Conservation (phyloP, 2,113 vertebrate genomes). For the Chinchilla lanigera region DNA sequence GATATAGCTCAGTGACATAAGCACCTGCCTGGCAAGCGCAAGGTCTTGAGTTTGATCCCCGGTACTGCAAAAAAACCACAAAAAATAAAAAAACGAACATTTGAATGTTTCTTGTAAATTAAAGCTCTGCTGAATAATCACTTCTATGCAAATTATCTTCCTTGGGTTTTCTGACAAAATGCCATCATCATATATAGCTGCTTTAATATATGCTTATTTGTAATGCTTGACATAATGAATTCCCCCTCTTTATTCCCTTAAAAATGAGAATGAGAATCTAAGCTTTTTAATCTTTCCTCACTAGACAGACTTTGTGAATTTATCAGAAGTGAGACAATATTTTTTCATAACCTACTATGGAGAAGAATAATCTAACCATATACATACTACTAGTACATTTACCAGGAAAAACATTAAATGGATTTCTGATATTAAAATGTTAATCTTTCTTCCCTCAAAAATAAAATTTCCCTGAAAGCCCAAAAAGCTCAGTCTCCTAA, state of each 20-base stretch:
- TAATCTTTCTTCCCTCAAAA: constrained; percentile 41
- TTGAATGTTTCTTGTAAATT: constrained; percentile 83
- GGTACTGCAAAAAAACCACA: too few species aligned
- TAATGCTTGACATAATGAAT: constrained; percentile 65
- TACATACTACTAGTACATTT: constrained; percentile 34
- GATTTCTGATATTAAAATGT: constrained; percentile 40
- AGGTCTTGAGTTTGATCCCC: too few species aligned
- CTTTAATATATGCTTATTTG: constrained; percentile 78
- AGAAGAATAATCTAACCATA: constrained; percentile 76
- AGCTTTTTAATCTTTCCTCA: constrained; percentile 71
- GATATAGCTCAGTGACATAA: too few species aligned
- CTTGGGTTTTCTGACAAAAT: constrained; percentile 76
- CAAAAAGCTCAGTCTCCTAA: constrained; percentile 38
- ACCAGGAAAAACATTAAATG: constrained; percentile 35
- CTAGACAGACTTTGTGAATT: constrained; percentile 63
- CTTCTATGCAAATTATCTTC: constrained; percentile 80
- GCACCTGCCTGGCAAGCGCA: too few species aligned
- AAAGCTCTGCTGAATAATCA: constrained; percentile 81
- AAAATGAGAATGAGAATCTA: constrained; percentile 79
- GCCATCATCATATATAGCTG: constrained; percentile 58
- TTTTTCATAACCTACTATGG: constrained; percentile 62
- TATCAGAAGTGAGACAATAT: constrained; percentile 60
- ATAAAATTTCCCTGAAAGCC: constrained; percentile 41
- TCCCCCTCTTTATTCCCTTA: constrained; percentile 61
- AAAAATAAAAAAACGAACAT: too few species aligned